Base-by-base conservation (phyloP, 2,113 vertebrate genomes). In the Xenopus borealis region DNA sequence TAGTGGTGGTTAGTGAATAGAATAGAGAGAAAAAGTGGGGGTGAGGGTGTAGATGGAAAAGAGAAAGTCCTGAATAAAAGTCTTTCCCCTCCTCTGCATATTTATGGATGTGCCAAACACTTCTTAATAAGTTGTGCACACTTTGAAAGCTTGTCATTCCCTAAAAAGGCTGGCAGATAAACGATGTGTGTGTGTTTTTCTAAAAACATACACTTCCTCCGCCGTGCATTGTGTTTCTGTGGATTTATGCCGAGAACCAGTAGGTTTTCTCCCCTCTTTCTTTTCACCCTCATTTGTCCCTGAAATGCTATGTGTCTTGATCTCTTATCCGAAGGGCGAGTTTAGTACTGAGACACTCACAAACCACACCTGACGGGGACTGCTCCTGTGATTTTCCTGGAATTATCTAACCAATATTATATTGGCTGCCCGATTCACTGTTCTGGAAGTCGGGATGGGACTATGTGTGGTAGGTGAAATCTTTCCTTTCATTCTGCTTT, bases 241-340 rank as follows among this genome's bases (percentile, higher is more conserved):
- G 58, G 73, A 76, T 76, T 76, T 76, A 76, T 76, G 69, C 69
- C 66, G 50, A 66, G 73, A 69, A 76, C 66, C 73, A 76, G 73
- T 63, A 57, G 52, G 18, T 66, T 68, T 20, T 47, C 19, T 46
- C 58, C 40, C 66, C 59, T 62, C 65, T 62, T 14, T 59, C 10
- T 62, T 30, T 58, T 57, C 30, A 44, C 66, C 17, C 30, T 62
- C 47, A 7, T 55, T 66, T 27, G 45, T n/a, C 73, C 66, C 27
- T 69, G 66, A 57, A 69, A 63, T 69, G 58, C 58, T 62, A 14
- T 16, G 18, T 23, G 58, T 61, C 73, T 27, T 62, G 18, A 17
- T 12, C 40, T 61, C 53, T 12, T 7, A 50, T 55, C 57, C 57
- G 12, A 20, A 44, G 72, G 66, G 57, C 58, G 57, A 69, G 58